Evolutionary conservation across 2,113 vertebrate species (phyloP).

Genomic region (Carassius carassius): DNA sequence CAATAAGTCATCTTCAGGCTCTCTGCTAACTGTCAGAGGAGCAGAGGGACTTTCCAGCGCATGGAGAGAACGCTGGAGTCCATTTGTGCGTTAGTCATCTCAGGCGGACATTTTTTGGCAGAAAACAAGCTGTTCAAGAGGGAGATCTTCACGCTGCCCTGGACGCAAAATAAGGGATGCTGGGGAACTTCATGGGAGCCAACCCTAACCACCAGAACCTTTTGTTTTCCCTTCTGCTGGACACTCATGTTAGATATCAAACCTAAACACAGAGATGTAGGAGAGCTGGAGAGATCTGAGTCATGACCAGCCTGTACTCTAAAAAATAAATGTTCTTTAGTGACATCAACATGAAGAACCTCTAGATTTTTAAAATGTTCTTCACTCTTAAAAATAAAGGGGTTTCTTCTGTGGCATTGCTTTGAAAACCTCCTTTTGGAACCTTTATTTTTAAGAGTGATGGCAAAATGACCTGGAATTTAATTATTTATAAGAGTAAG

Average conservation of each 20-base stretch:
- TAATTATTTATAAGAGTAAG: background rate
- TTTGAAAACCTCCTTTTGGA: too few relatives aligned
- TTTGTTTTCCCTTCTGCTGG: slow-evolving; percentile 13
- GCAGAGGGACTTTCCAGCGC: slow-evolving; percentile 57
- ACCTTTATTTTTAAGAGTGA: too few relatives aligned
- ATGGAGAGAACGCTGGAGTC: slow-evolving; percentile 38
- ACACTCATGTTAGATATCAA: background rate
- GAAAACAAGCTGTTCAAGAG: slow-evolving; percentile 43
- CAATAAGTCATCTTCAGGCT: slow-evolving; percentile 51
- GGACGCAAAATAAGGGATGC: background rate
- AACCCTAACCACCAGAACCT: slow-evolving; percentile 13
- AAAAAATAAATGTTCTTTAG: too few relatives aligned
- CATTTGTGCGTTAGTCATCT: slow-evolving; percentile 56
- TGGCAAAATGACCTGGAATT: background rate
- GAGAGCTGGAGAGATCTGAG: background rate
- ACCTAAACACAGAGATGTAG: slow-evolving; percentile 42
- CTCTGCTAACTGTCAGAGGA: slow-evolving; percentile 44
- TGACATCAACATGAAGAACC: too few relatives aligned
- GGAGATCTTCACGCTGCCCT: slow-evolving; percentile 13
- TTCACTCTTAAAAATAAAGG: too few relatives aligned
- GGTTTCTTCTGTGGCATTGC: too few relatives aligned
- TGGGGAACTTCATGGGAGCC: slow-evolving; percentile 13
- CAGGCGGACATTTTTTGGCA: slow-evolving; percentile 40
- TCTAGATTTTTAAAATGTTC: too few relatives aligned
- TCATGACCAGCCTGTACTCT: background rate